phyloP scores from a whole-genome alignment of 53 echinoderm and acorn worm species.

The Crossaster papposus region DNA sequence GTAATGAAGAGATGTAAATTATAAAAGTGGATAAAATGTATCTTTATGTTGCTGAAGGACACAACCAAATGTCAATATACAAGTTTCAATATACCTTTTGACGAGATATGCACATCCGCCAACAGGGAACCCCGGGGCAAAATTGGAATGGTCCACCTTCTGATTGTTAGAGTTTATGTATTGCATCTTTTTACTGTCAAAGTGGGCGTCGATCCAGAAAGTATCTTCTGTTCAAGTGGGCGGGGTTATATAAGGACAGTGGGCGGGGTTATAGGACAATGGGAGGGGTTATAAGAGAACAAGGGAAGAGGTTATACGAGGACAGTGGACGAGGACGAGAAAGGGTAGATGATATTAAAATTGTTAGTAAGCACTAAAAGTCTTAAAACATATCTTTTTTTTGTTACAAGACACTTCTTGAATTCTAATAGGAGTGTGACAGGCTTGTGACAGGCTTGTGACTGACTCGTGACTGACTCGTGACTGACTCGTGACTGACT shows the following conservation, averaged over 20 bases:
- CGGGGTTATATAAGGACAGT: not conserved
- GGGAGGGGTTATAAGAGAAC: not conserved
- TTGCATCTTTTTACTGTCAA: constrained; percentile 23
- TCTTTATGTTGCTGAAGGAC: not conserved
- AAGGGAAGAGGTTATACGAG: not conserved
- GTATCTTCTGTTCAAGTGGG: constrained; percentile 1
- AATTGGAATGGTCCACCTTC: constrained; percentile 26
- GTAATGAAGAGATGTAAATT: too few species aligned
- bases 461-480: too few species aligned
- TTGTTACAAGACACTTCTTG: too few species aligned
- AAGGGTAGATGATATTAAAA: not conserved
- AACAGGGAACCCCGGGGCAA: constrained; percentile 15
- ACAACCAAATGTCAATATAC: not conserved
- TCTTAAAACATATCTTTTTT: too few species aligned
- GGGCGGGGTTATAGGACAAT: not conserved
- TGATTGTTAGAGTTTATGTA: constrained; percentile 36
- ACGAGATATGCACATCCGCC: constrained; percentile 22
- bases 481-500: too few species aligned
- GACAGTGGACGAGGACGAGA: not conserved
- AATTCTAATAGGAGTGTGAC: too few species aligned
- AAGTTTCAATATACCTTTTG: constrained; percentile 14
- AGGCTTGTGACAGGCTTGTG: too few species aligned
- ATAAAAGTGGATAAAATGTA: too few species aligned
- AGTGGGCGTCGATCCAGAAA: constrained; percentile 45
- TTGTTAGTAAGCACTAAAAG: not conserved